These are phyloP conservation scores for Orcinus orca DNA, from an alignment of 2,113 vertebrate species.

Conservation along the genomic window DNA sequence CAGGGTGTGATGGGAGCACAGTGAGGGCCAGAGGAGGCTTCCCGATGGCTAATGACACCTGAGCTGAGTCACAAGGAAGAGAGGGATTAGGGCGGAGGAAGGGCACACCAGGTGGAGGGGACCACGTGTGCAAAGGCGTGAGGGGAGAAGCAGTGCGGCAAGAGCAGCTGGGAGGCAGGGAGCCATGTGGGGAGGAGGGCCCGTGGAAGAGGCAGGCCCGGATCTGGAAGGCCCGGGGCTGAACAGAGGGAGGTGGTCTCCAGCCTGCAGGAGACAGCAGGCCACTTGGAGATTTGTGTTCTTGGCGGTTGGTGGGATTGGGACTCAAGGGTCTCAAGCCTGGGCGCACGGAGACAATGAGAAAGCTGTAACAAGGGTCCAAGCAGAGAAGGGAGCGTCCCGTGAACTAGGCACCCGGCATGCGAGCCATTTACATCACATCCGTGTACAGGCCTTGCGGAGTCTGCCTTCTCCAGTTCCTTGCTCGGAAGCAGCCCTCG, in stretches of 20 bases:
- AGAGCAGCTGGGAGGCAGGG: not conserved
- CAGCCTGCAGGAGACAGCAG: not conserved
- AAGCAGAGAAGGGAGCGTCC: not conserved
- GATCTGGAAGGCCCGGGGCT: not conserved
- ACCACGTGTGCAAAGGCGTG: not conserved
- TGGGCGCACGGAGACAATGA: not conserved
- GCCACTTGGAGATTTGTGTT: not conserved
- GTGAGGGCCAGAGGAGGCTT: not conserved
- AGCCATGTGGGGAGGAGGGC: not conserved
- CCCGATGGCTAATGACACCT: not conserved
- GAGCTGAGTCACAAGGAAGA: not conserved
- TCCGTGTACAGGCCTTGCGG: fast-evolving
- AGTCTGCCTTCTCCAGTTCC: not conserved
- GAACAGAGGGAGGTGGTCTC: fast-evolving
- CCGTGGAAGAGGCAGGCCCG: not conserved
- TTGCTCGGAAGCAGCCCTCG: not conserved
- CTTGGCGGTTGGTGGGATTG: not conserved
- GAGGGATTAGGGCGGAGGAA: not conserved
- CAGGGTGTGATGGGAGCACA: not conserved
- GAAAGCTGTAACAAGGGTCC: not conserved
- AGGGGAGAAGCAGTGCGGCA: not conserved
- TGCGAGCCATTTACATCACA: fast-evolving
- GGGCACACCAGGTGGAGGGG: not conserved
- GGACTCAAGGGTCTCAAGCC: not conserved
- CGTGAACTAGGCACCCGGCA: fast-evolving